Conservation (phyloP, 2,113 vertebrate species). For the Platycercus adscitus region DNA sequence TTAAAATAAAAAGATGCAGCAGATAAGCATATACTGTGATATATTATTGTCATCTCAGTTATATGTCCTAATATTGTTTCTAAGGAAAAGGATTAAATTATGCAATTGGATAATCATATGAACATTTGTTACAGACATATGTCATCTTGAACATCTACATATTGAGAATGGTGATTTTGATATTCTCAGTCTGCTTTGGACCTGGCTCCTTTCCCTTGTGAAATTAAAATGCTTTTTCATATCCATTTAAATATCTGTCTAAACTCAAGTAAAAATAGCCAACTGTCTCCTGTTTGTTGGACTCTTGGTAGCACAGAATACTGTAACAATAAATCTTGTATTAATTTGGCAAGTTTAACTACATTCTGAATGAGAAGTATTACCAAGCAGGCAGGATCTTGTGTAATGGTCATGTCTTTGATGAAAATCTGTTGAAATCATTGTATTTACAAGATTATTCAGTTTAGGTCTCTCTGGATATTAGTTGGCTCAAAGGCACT, state of each 20-base stretch:
- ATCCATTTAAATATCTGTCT: not conserved
- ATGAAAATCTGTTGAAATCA: constrained; percentile 64
- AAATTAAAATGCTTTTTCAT: not conserved
- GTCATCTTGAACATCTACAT: not conserved
- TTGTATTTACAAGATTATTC: constrained; percentile 66
- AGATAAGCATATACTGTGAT: not conserved
- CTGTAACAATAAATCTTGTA: not conserved
- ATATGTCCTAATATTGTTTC: not conserved
- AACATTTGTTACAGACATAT: not conserved
- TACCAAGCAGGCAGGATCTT: not conserved
- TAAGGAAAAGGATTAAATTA: not conserved
- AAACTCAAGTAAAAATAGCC: not conserved
- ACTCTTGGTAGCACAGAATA: not conserved
- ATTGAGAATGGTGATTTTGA: not conserved
- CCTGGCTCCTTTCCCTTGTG: not conserved
- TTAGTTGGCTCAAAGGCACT: constrained; percentile 60
- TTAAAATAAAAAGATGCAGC: not conserved
- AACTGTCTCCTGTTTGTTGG: not conserved
- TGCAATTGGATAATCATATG: not conserved
- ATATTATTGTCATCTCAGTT: not conserved
- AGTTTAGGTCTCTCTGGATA: constrained; percentile 50
- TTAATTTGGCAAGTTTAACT: not conserved
- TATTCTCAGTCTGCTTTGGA: not conserved
- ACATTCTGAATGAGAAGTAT: constrained; percentile 1
- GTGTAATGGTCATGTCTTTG: constrained; percentile 44